phyloP scores from a whole-genome alignment of 2,888 invertebrate genomes.

The Arrhopalites spinosus region DNA sequence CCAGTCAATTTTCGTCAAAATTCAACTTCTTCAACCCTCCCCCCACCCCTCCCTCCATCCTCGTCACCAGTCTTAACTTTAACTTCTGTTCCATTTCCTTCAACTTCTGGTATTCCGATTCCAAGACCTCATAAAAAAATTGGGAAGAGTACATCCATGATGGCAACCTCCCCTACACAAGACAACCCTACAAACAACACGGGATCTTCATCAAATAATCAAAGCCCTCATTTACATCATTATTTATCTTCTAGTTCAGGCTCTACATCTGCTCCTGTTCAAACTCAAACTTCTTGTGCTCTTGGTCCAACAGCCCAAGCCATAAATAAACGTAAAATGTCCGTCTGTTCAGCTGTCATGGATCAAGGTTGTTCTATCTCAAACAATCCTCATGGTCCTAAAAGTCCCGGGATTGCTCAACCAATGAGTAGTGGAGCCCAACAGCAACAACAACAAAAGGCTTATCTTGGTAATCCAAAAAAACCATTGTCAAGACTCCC shows the following conservation, averaged over 20 bases:
- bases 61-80: background rate
- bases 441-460: background rate
- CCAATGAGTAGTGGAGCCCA: background rate
- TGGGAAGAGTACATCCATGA: slow-evolving; percentile 3
- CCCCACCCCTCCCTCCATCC: background rate
- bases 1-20: background rate
- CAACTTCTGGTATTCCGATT: background rate
- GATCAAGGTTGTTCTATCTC: background rate
- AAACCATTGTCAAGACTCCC: slow-evolving; percentile 48
- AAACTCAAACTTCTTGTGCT: too few relatives aligned
- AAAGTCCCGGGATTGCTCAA: background rate
- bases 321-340: slow-evolving; percentile 32
- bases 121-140: slow-evolving; percentile 30
- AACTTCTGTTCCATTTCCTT: background rate
- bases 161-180: slow-evolving; percentile 9
- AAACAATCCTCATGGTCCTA: background rate
- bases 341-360: slow-evolving; percentile 26
- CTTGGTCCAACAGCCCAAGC: slow-evolving; percentile 30
- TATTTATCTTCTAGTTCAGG: background rate
- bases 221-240: background rate
- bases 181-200: too few relatives aligned
- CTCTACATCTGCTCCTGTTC: too few relatives aligned
- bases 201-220: background rate
- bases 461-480: slow-evolving; percentile 38
- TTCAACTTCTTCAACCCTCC: background rate